Conservation (phyloP, 92 coral and sea anemone genomes). For the Diadumene lineata region DNA sequence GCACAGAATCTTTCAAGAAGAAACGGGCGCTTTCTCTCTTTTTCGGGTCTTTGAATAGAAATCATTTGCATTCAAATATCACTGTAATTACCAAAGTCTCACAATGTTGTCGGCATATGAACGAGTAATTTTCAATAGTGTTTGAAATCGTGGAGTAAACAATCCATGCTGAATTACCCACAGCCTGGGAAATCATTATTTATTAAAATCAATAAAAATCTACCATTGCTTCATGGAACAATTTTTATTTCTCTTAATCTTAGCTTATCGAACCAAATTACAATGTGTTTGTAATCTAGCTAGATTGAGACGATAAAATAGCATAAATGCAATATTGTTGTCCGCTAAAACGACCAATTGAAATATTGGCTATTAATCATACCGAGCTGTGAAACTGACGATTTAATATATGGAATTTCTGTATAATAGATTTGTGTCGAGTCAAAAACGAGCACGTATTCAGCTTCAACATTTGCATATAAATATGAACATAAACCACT, state of each 20-base stretch:
- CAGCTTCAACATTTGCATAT: no score
- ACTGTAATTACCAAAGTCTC: neutral
- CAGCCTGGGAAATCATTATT: no score
- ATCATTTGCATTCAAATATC: neutral
- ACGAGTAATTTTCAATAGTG: neutral
- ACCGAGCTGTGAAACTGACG: no score
- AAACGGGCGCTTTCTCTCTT: neutral
- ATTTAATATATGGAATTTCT: neutral
- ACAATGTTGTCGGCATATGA: neutral
- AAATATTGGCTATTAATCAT: conserved; percentile 2
- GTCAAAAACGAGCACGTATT: no score
- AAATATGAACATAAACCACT: no score
- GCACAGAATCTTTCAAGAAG: neutral
- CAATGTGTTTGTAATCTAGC: neutral
- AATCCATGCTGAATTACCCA: no score
- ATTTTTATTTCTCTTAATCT: neutral
- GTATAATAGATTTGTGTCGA: no score
- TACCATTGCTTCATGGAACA: no score
- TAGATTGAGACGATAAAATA: neutral
- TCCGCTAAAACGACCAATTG: neutral
- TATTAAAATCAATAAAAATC: no score
- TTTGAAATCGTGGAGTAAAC: neutral
- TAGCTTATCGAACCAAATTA: neutral
- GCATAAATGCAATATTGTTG: neutral
- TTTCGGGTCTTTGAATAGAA: neutral